phyloP scores from a whole-genome alignment of 1,140 invertebrate species.

The Habropoda laboriosa region DNA sequence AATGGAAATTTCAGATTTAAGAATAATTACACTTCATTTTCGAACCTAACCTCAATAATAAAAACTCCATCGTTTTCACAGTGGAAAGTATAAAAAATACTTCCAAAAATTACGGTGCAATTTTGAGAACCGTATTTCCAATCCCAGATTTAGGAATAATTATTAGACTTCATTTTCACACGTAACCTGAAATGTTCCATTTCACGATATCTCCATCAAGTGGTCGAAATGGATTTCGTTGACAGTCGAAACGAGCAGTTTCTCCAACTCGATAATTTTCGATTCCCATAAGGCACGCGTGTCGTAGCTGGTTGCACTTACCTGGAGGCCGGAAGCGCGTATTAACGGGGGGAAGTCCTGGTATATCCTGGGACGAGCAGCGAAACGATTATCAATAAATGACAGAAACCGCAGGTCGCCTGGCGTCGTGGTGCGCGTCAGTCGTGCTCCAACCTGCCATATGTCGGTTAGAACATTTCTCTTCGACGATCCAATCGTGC shows the following conservation, averaged over 20 bases:
- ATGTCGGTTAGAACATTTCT: conserved; percentile 46
- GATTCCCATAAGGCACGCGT: conserved; percentile 9
- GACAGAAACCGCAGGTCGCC: conserved; percentile 73
- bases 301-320: conserved; percentile 43
- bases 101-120: too few species aligned
- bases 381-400: conserved; percentile 68
- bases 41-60: too few species aligned
- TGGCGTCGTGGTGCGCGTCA: conserved; percentile 63
- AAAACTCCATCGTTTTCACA: too few species aligned
- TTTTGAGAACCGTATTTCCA: too few species aligned
- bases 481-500: neutral
- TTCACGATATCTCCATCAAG: neutral
- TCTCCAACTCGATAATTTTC: conserved; percentile 12
- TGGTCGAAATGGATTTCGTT: too few species aligned
- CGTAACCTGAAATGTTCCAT: too few species aligned
- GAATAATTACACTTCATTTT: too few species aligned
- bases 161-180: too few species aligned
- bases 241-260: too few species aligned
- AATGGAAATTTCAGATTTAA: too few species aligned
- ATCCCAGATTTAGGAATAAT: too few species aligned
- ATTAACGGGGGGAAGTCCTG: conserved; percentile 47
- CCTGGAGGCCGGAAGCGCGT: conserved; percentile 57
- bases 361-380: conserved; percentile 50
- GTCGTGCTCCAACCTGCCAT: conserved; percentile 57
- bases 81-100: too few species aligned